A percentile compares a stretch with the other conserved stretches of the same genome.
These are phyloP conservation scores for Anthopleura sola DNA, from an alignment of 64 coral and sea anemone genomes.

Conservation along the genomic window DNA sequence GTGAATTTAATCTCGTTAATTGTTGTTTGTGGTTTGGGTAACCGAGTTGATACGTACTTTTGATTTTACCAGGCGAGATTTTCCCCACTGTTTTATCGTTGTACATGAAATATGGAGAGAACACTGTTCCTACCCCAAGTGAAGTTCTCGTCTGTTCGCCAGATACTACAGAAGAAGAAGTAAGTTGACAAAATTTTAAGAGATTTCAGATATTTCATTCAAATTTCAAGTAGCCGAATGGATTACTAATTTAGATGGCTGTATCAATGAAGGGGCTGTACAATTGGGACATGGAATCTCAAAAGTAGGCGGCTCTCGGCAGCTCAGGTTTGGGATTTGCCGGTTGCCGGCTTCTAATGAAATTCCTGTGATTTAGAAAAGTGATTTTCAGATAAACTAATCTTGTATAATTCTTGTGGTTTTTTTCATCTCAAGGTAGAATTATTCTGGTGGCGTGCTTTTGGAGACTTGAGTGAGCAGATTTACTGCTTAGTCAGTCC, in stretches of 20 bases:
- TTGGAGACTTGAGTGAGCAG: constrained; percentile 42
- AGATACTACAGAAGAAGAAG: constrained; percentile 73
- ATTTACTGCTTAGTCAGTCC: constrained; percentile 82
- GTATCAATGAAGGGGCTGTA: too few species aligned
- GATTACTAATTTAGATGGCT: too few species aligned
- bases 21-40: not conserved
- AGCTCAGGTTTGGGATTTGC: too few species aligned
- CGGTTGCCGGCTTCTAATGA: too few species aligned
- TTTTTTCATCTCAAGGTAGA: constrained; percentile 54
- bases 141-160: constrained; percentile 69
- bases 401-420: not conserved
- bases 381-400: not conserved
- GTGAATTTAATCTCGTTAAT: too few species aligned
- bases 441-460: constrained; percentile 76
- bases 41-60: too few species aligned
- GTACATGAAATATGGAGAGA: constrained; percentile 64
- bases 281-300: too few species aligned
- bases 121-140: constrained; percentile 56
- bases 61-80: constrained; percentile 44
- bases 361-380: not conserved
- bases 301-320: too few species aligned
- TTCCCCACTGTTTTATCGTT: constrained; percentile 59
- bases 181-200: constrained; percentile 18
- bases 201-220: too few species aligned
- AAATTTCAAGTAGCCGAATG: too few species aligned